These are phyloP conservation scores for Telmatherina bonti DNA, from an alignment of 2,797 vertebrate species.

Conservation along the genomic window DNA sequence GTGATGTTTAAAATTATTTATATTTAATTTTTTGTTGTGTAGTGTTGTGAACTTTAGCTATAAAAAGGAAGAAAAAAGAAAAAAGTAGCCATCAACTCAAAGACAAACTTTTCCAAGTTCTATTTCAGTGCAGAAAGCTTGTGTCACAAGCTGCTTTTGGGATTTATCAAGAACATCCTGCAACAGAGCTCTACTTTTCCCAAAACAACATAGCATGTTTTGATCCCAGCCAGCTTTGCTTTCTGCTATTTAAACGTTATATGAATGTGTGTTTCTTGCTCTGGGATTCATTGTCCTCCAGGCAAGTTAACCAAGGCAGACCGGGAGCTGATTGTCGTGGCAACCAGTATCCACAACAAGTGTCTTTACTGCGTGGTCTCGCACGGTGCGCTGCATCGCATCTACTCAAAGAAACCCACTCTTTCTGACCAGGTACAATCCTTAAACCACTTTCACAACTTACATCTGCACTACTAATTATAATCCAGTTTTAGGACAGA, in stretches of 20 bases:
- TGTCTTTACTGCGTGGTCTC: slow-evolving; percentile 89
- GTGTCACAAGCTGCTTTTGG: background rate
- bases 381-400: slow-evolving; percentile 87
- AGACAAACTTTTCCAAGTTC: background rate
- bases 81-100: background rate
- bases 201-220: background rate
- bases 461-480: background rate
- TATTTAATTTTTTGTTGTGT: background rate
- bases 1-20: no score
- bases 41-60: background rate
- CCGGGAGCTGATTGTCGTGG: slow-evolving; percentile 89
- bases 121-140: background rate
- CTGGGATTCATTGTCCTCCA: slow-evolving; percentile 54
- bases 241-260: background rate
- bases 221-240: background rate
- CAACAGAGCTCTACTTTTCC: background rate
- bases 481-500: background rate
- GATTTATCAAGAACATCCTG: background rate
- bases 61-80: background rate
- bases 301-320: slow-evolving; percentile 89
- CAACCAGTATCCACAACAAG: slow-evolving; percentile 86
- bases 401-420: slow-evolving; percentile 88
- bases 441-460: background rate
- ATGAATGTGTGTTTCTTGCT: background rate
- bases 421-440: slow-evolving; percentile 87